Conservation (phyloP, 2,113 vertebrate species). For the Emydocephalus ijimae region DNA sequence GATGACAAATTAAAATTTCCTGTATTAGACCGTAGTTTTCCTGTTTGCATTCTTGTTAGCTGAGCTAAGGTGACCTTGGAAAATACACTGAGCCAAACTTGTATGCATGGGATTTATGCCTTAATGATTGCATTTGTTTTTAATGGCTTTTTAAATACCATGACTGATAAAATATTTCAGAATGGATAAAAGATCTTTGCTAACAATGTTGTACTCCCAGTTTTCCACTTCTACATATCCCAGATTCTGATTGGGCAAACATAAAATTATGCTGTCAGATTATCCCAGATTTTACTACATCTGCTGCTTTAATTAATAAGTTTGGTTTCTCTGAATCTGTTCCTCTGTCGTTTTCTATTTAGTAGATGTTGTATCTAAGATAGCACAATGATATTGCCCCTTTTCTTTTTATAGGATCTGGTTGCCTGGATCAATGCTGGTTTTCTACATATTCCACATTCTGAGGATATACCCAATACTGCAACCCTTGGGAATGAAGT, state of each 20-base stretch:
- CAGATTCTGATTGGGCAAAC: neutral
- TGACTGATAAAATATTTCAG: neutral
- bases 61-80: neutral
- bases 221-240: neutral
- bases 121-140: neutral
- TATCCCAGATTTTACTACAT: neutral
- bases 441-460: constrained; percentile 89
- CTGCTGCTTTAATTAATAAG: neutral
- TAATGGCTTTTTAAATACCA: neutral
- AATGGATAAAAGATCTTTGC: neutral
- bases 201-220: neutral
- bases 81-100: neutral
- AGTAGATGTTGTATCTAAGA: neutral
- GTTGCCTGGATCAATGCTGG: constrained; percentile 82
- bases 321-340: neutral
- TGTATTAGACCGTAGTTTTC: neutral
- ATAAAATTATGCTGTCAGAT: neutral
- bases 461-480: constrained; percentile 92
- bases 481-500: constrained; percentile 82
- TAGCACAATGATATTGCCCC: neutral
- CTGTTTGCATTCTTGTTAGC: neutral
- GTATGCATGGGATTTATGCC: neutral
- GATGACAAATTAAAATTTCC: neutral
- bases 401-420: constrained; percentile 67
- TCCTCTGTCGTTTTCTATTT: neutral